Base-by-base conservation (phyloP, 53 echinoderm and acorn worm genomes). In the Echinarachnius parma region DNA sequence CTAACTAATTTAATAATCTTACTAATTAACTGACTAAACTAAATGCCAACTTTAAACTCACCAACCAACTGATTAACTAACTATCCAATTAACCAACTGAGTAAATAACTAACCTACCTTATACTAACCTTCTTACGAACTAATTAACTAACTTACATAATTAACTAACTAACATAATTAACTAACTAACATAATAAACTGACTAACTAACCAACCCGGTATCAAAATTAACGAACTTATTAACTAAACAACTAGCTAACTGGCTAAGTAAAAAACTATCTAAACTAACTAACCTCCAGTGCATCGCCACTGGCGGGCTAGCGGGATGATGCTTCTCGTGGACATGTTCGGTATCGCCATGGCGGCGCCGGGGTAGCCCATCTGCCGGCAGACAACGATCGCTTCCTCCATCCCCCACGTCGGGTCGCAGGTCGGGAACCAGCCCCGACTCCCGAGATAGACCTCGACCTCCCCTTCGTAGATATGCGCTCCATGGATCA, bases 321-420 rank as follows among this genome's bases (percentile, higher is more conserved):
- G 59, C 1, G 79, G 84, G 21, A 57, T 15, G 31, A 21, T 37
- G 3, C 81, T 82, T 2, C 21, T 16, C 0, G 81, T 76, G 3
- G 36, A 46, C 21, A 66, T 14, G 15, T 14, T 31, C 3, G 31
- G 46, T 21, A 59, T 59, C 0, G 78, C 81, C 3, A 71, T 18
- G 20, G 81, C 80, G 11, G 87, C 92, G 0, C 92, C 92, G 0
- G 92, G 92, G 46, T 74, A 92, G 1, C 92, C 83, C 34, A 92
- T 52, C 57, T 92, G 87, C 3, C 84, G 46, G 27, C 92, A 92
- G 4, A 87, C 83, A 15, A 87, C 87, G 30, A 84, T 84, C 11
- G 92, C 92, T 18, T 92, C 92, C 20, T 70, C 55, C 22, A 92
- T 87, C 30, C 46, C 60, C 92, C 92, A 92, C 44, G 10, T 65